Base-by-base conservation (phyloP, 2,113 vertebrate species). In the Symphodus melops region DNA sequence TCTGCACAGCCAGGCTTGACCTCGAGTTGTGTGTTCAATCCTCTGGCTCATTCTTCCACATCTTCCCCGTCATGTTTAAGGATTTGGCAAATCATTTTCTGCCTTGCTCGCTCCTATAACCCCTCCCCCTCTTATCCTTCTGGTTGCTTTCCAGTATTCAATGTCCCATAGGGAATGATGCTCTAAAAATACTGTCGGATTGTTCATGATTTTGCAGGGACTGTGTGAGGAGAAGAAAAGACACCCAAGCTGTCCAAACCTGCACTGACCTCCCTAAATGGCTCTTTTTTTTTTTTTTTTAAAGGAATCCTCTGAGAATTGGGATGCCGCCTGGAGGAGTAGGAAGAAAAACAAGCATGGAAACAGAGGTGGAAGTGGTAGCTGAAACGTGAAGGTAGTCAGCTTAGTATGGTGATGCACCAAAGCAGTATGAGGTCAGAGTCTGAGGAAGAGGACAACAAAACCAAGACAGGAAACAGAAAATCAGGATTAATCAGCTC, bases 151-250 rank as follows among this genome's bases (percentile, higher is more conserved):
- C 69, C 68, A 70, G 55, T 20, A 23, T 25, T 46, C 5, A 41
- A 44, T 0, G 13, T 83, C 68, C 71, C 77, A 70, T 2, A 61
- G 20, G 70, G 68, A n/a, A 49, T 85, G 72, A 81, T 21, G n/a
- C 17, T 68, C 79, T 82, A 64, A 79, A 85, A 85, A 90, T 82
- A 84, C 53, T 56, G 17, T 39, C 17, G 48, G 62, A 11, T 66
- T 66, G n/a, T 69, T 62, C 25, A 21, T 20, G 4, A 8, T 65
- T 69, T 77, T 49, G 16, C 69, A 11, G 19, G 51, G 65, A 33
- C 49, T 37, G 25, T 17, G 37, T 37, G 59, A 56, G 64, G 39
- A 63, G 67, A 37, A 63, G 44, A 58, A 58, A 36, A 72, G 19
- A 49, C 0, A 1, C 23, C 48, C 13, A 48, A 48, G 46, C 60